Evolutionary conservation across 1,140 invertebrate species (phyloP), one percentile per base, ranked within the genome.

Genomic region (Aphidius gifuensis): DNA sequence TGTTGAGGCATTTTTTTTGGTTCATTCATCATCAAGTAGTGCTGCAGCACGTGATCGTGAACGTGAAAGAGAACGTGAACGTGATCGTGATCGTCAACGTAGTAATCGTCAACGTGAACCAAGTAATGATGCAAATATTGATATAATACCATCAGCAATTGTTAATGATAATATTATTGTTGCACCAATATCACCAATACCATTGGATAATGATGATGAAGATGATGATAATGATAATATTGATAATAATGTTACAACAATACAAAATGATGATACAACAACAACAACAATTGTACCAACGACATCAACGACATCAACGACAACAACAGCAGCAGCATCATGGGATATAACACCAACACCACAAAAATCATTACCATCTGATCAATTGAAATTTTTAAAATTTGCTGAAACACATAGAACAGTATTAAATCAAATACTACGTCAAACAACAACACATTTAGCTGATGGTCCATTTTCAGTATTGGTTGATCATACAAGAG

Each of bases 1-100:
- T 5, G 94, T 96, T 8, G 94, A 97, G 76, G 92, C 92, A 21
- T 96, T 96, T 80, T 95, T 96, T 82, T 81, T 94, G 23, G 92
- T 95, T 7, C 92, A 95, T 74, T 91, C 92, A 11, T 87, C 89
- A 32, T 82, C 83, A 65, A 86, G 72, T 72, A 77, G 68, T 6
- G 11, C 50, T 3, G 73, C 66, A 4, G 73, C 73, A n/a, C 71
- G 73, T 5, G 23, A 32, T 32, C 23, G 23, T 32, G 23, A 32
- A 32, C 23, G 4, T 32, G 23, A 68, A 47, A 69, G 78, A 5
- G 80, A 80, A 38, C 69, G 23, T 32, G 23, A 32, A 32, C 42
- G 43, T 9, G 75, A 76, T 65, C 76, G 76, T 44, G 72, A 77
- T 8, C 71, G 71, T 61, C 74, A 69, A 9, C 71, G 65, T 53